Conservation (phyloP, 2,888 invertebrate species). For the Acleris emargana region DNA sequence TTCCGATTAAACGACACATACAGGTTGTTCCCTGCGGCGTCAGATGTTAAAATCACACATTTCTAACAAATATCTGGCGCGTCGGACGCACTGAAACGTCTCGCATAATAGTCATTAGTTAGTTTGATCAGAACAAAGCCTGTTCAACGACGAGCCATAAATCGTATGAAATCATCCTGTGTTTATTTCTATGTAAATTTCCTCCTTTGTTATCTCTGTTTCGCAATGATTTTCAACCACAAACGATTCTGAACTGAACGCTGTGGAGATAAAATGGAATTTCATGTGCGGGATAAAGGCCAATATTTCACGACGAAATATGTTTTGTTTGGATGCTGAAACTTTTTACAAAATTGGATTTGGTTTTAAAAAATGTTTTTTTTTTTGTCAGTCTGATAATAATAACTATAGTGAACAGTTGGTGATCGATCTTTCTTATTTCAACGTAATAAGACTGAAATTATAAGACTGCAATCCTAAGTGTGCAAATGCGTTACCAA, state of each 20-base stretch:
- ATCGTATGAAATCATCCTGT: constrained; percentile 35
- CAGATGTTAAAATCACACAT: constrained; percentile 3
- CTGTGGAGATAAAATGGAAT: neutral
- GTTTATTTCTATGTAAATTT: constrained; percentile 38
- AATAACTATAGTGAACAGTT: neutral
- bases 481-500: no score
- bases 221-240: constrained; percentile 27
- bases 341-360: constrained; percentile 33
- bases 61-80: neutral
- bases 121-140: constrained; percentile 36
- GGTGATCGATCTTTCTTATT: no score
- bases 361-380: constrained; percentile 15
- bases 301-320: constrained; percentile 35
- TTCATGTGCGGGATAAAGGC: neutral
- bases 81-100: constrained; percentile 5
- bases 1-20: neutral
- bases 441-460: no score
- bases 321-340: constrained; percentile 25
- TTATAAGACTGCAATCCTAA: no score
- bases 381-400: constrained; percentile 13
- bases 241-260: constrained; percentile 2
- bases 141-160: constrained; percentile 26
- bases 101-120: constrained; percentile 27
- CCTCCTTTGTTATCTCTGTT: constrained; percentile 35
- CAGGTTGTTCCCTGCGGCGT: neutral